phyloP scores from a whole-genome alignment of 2,888 invertebrate genomes.

The Scaeva pyrastri region DNA sequence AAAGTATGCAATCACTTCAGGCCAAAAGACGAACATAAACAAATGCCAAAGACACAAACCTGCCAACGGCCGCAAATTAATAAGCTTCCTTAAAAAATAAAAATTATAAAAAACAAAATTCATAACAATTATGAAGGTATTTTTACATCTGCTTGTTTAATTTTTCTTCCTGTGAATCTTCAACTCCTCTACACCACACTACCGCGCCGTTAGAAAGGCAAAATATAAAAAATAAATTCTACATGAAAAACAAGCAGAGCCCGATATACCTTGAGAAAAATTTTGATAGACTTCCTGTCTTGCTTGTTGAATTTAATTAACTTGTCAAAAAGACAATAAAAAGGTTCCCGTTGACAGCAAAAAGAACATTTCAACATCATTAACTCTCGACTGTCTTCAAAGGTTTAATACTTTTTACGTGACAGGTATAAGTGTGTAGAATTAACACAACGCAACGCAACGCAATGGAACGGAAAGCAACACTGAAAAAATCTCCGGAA shows the following conservation, averaged over 20 bases:
- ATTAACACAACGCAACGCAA: no score
- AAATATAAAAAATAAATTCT: background rate
- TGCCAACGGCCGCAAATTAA: slow-evolving; percentile 26
- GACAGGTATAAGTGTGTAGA: slow-evolving; percentile 25
- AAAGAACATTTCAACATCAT: slow-evolving; percentile 32
- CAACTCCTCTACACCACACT: no score
- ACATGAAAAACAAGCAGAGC: slow-evolving; percentile 19
- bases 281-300: slow-evolving; percentile 34
- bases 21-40: slow-evolving; percentile 2
- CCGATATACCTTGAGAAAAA: background rate
- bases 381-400: slow-evolving; percentile 11
- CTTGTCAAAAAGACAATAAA: slow-evolving; percentile 50
- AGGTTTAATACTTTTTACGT: slow-evolving; percentile 30
- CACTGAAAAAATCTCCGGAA: no score
- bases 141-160: slow-evolving; percentile 20
- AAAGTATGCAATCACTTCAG: background rate
- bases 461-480: background rate
- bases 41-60: slow-evolving; percentile 20
- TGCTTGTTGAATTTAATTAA: slow-evolving; percentile 58
- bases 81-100: slow-evolving; percentile 2
- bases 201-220: background rate
- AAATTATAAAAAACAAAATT: background rate
- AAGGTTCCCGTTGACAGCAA: slow-evolving; percentile 25
- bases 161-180: slow-evolving; percentile 23
- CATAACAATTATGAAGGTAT: slow-evolving; percentile 19